phyloP scores from a whole-genome alignment of 2,797 vertebrate genomes.

The Onychomys arenicola region DNA sequence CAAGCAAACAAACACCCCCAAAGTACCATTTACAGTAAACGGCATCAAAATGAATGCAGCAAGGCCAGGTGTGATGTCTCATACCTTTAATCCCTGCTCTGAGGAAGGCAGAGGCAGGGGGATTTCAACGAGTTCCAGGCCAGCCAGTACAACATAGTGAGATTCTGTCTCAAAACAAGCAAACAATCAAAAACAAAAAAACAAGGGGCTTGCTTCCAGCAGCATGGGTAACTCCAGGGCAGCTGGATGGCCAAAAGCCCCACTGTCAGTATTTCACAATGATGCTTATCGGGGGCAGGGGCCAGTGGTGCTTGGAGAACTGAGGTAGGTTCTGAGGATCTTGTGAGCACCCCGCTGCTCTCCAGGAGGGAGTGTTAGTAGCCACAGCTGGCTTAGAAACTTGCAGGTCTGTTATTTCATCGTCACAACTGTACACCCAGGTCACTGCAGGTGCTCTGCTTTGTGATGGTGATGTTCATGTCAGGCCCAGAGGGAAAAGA shows the following conservation, averaged over 20 bases:
- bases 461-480: background rate
- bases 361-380: background rate
- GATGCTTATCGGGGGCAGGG: background rate
- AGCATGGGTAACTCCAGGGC: background rate
- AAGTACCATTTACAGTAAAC: background rate
- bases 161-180: background rate
- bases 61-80: background rate
- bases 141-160: background rate
- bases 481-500: background rate
- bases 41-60: background rate
- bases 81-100: background rate
- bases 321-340: background rate
- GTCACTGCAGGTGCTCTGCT: background rate
- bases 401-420: background rate
- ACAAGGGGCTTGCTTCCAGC: background rate
- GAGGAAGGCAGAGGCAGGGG: background rate
- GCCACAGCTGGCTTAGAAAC: background rate
- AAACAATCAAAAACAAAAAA: background rate
- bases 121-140: background rate
- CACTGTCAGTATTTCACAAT: too few species aligned
- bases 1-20: background rate
- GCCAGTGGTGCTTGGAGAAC: background rate
- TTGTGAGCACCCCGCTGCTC: background rate
- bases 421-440: background rate
- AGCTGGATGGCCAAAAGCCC: background rate